phyloP scores from a whole-genome alignment of 1,140 invertebrate genomes.

The Trypoxylus dichotomus region DNA sequence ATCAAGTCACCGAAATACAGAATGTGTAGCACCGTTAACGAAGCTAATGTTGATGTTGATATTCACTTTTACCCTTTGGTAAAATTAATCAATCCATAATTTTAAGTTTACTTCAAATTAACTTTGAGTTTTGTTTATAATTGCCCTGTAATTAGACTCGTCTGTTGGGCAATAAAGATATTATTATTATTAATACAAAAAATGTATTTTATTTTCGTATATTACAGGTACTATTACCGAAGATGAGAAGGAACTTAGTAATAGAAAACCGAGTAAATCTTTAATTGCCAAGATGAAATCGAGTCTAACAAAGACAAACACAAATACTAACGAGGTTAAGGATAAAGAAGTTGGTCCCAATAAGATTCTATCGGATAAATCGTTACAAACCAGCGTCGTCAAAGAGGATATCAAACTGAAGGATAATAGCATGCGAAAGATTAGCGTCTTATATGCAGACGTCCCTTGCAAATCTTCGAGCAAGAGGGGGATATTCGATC shows the following conservation, averaged over 20 bases:
- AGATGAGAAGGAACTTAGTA: background rate
- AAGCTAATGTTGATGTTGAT: too few relatives aligned
- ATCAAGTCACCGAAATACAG: too few relatives aligned
- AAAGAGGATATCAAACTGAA: background rate
- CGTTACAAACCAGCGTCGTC: slow-evolving; percentile 17
- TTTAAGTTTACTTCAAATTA: too few relatives aligned
- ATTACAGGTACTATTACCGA: background rate
- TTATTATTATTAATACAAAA: too few relatives aligned
- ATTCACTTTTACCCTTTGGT: too few relatives aligned
- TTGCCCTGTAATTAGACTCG: too few relatives aligned
- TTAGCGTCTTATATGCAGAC: background rate
- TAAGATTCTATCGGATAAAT: slow-evolving; percentile 3
- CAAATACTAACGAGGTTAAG: too few relatives aligned
- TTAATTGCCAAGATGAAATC: background rate
- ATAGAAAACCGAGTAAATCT: background rate
- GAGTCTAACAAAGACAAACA: background rate
- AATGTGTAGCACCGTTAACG: too few relatives aligned
- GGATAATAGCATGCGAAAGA: background rate
- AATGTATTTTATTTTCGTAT: too few relatives aligned
- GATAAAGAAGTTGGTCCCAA: background rate
- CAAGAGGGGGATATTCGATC: background rate
- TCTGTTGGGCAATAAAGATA: too few relatives aligned
- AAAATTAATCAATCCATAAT: too few relatives aligned
- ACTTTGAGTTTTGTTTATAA: too few relatives aligned
- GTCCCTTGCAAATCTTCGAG: background rate